A percentile compares a stretch with the other conserved stretches of the same genome.
These are phyloP conservation scores for Nowickia ferox DNA, from an alignment of 2,888 invertebrate genomes.

Conservation along the genomic window DNA sequence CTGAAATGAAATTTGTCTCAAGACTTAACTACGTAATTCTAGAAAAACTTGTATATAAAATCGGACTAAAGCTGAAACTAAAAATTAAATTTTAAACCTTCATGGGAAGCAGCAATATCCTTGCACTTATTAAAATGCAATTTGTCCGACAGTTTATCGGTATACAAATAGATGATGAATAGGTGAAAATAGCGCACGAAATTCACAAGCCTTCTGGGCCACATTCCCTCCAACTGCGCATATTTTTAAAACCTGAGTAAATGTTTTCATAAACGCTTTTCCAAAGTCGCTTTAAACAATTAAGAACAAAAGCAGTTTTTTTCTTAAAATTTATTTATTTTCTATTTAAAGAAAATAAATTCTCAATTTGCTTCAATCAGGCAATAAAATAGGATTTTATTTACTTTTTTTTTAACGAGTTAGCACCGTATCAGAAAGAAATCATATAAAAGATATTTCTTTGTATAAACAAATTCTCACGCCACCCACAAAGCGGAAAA, in stretches of 20 bases:
- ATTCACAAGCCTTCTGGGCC: no score
- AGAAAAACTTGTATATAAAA: no score
- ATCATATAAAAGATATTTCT: slow-evolving; percentile 52
- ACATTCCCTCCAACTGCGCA: no score
- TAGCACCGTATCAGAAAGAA: slow-evolving; percentile 33
- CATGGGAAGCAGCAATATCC: no score
- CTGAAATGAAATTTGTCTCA: no score
- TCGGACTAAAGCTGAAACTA: no score
- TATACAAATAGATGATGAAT: no score
- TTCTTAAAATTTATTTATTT: background rate
- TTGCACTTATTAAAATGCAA: no score
- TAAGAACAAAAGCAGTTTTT: background rate
- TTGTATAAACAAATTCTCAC: slow-evolving; percentile 63
- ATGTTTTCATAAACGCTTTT: background rate
- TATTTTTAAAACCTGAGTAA: background rate
- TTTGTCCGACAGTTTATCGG: no score
- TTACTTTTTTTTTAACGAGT: slow-evolving; percentile 23
- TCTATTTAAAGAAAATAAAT: slow-evolving; percentile 26
- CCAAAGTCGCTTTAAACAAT: background rate
- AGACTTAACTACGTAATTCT: no score
- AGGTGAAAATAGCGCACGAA: no score
- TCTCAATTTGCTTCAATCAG: slow-evolving; percentile 4
- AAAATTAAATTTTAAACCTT: no score
- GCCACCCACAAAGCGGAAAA: slow-evolving; percentile 59
- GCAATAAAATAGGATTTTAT: slow-evolving; percentile 71